A percentile compares a stretch with the other conserved stretches of the same genome.
Conservation (phyloP, 2,888 invertebrate species). For the Watsonalla cultraria region DNA sequence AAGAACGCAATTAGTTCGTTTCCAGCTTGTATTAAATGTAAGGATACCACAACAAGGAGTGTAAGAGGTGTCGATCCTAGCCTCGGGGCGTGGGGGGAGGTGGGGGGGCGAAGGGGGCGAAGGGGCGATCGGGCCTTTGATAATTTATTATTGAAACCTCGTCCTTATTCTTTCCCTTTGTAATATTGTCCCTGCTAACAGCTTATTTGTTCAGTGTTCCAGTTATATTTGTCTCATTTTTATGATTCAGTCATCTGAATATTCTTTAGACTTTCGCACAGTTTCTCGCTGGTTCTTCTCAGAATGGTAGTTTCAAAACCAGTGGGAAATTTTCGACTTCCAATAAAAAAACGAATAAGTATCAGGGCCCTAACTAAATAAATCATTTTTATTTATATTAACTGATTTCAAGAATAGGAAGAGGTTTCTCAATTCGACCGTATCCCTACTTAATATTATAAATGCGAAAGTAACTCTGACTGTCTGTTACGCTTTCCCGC, state of each 20-base stretch:
- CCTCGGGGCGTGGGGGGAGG: slow-evolving; percentile 26
- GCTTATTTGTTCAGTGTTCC: slow-evolving; percentile 59
- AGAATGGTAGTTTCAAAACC: not conserved
- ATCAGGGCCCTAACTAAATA: too few relatives aligned
- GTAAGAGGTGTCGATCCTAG: slow-evolving; percentile 58
- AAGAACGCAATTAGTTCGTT: not conserved
- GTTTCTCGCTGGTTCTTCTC: not conserved
- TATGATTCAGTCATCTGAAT: slow-evolving; percentile 1
- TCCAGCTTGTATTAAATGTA: not conserved
- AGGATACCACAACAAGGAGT: slow-evolving; percentile 46
- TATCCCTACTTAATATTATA: too few relatives aligned
- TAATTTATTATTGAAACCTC: slow-evolving; percentile 72
- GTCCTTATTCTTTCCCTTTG: slow-evolving; percentile 59
- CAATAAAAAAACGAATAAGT: too few relatives aligned
- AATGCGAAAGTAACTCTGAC: too few relatives aligned
- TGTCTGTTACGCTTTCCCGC: too few relatives aligned
- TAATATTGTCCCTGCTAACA: slow-evolving; percentile 58
- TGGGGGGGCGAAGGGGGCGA: slow-evolving; percentile 7
- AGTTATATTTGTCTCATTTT: slow-evolving; percentile 37
- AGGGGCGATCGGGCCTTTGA: slow-evolving; percentile 43
- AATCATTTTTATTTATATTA: too few relatives aligned
- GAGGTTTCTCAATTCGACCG: too few relatives aligned
- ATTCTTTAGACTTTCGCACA: not conserved
- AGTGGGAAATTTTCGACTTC: too few relatives aligned
- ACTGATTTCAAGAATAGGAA: too few relatives aligned